Evolutionary conservation across 2,888 invertebrate species (phyloP), one percentile per base, ranked within the genome.

Genomic region (Byasa hedistus): DNA sequence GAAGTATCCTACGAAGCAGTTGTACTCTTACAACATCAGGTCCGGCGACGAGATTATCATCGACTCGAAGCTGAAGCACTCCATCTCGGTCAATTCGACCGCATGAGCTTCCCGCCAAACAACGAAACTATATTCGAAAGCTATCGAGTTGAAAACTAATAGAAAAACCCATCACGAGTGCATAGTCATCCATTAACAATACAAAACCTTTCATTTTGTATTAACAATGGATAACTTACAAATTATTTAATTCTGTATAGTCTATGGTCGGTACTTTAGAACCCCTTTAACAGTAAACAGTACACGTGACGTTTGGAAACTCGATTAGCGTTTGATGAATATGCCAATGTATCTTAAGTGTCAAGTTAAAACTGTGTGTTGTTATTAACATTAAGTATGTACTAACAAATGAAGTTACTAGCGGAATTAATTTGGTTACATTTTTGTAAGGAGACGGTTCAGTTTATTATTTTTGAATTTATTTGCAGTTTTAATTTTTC

Each of bases 1-100:
- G 96, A 94, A 95, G 75, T 97, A 94, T 78, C 96, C 97, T 2
- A 96, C 96, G 76, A 97, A 98, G 82, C 96, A 96, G 83, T 93
- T 98, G 24, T 98, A 98, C 85, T 96, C 97, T 69, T 98, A 98
- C 89, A 97, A 97, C 86, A 96, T 98, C 69, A 93, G 95, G 72
- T 95, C 96, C 68, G 98, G 97, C 17, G 98, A 98, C 85, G 97
- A 97, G 86, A 97, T 98, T 76, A 96, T 97, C 72, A 95, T 98
- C 69, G 97, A 97, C 83, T 95, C 94, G 69, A 97, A 97, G 83
- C 86, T 93, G 72, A 94, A 94, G 80, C 92, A 93, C 73, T 91
- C 89, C 12, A 76, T 86, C 69, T 90, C 89, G 0, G 78, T 77
- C 44, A 88, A 83, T 68, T 87, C 89, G 3, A 78, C 82, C 15